Base-by-base conservation (phyloP, 1,140 invertebrate genomes). In the Lordiphosa mommai region DNA sequence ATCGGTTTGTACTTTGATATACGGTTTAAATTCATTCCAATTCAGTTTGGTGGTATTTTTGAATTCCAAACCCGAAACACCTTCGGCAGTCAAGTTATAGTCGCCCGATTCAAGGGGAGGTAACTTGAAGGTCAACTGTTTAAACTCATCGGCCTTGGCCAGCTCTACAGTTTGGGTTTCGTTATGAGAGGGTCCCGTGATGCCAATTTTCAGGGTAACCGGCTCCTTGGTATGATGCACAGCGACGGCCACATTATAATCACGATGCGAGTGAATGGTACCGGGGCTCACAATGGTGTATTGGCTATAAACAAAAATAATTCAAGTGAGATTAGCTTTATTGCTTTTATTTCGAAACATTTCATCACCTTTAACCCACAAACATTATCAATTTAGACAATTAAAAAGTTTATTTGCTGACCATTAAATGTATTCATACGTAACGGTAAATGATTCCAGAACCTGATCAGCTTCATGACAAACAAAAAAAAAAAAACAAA, bases 11-110 rank as follows among this genome's bases (percentile, higher is more conserved):
- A 99, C 93, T 72, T 98, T 96, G 32, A 95, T 92, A 17, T 86
- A 74, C 2, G 73, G 52, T 27, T 72, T 93, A 69, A 93, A 93
- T 58, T 94, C 92, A 4, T 93, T 93, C 88, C 98, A 99, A 49
- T 97, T 94, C 0, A 95, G 92, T 88, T 96, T 95, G 85, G 99
- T 97, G 0, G 97, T 96, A 88, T 99, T 97, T 63, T 98, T 94
- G 76, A 99, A 97, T 1, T 97, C 92, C 6, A 96, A 89, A 0
- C 95, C 95, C n/a, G 93, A 92, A 7, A 92, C 41, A 6, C 96
- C 95, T 41, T 91, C 90, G 0, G 94, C 93, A 5, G 93, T 92
- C 9, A 98, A 88, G 72, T 93, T 94, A 87, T 97, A 98, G 17
- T 92, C 91, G 0, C 96, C 96, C 20, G 93, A 92, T 29, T 93